Percentiles rank a stretch among this genome's conserved stretches.
These are phyloP conservation scores for Brenthis daphne DNA, from an alignment of 2,888 invertebrate genomes.

Conservation along the genomic window DNA sequence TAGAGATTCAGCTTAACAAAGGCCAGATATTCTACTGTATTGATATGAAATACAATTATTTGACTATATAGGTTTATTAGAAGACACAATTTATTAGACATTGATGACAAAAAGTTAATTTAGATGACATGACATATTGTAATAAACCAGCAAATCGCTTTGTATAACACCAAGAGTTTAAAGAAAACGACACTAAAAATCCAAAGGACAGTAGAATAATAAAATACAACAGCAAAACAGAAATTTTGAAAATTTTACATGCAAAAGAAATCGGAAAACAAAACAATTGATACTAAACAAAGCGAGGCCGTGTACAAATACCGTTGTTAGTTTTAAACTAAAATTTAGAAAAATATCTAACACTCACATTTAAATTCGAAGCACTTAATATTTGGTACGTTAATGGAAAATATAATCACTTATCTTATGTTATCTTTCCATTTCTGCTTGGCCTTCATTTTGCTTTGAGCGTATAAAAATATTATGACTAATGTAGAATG, in stretches of 20 bases:
- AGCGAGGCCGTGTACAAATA: conserved; percentile 1
- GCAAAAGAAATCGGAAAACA: conserved; percentile 4
- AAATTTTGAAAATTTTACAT: not conserved
- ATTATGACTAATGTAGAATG: too few species aligned
- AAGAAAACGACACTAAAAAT: not conserved
- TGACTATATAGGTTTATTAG: too few species aligned
- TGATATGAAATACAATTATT: too few species aligned
- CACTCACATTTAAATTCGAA: not conserved
- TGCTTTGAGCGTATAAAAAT: not conserved
- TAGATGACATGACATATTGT: not conserved
- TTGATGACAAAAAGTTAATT: not conserved
- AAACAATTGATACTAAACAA: conserved; percentile 4
- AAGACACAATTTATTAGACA: too few species aligned
- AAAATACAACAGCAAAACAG: not conserved
- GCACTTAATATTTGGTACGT: conserved; percentile 5
- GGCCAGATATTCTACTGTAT: too few species aligned
- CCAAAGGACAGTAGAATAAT: not conserved
- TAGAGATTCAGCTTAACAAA: too few species aligned
- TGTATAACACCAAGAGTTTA: conserved; percentile 9
- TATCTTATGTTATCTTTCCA: conserved; percentile 6
- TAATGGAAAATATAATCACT: not conserved
- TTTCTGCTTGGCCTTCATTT: not conserved
- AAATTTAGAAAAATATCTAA: conserved; percentile 10
- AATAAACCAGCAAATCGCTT: conserved; percentile 1
- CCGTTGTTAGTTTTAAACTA: not conserved